These are phyloP conservation scores for rabbit (Oryctolagus cuniculus) DNA, from an alignment of 2,113 vertebrate genomes.

Conservation along the genomic window DNA sequence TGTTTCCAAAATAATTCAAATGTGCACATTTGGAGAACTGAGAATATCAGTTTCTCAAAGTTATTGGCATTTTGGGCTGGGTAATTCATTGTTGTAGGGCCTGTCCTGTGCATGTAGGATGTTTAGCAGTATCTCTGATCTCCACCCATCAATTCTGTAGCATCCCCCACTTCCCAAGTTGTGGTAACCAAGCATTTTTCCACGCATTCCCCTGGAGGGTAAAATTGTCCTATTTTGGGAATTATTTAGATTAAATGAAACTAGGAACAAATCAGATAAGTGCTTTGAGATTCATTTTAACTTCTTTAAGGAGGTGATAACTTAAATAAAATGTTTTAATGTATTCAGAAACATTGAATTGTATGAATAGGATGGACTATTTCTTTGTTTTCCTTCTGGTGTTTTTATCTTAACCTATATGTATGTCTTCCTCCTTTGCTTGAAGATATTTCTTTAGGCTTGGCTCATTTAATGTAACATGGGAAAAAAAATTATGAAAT, in stretches of 20 bases:
- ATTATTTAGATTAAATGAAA: neutral
- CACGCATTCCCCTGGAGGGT: neutral
- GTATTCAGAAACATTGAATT: neutral
- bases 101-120: neutral
- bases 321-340: neutral
- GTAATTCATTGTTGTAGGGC: neutral
- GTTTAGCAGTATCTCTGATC: neutral
- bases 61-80: neutral
- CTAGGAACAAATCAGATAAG: neutral
- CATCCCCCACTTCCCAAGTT: neutral
- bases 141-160: neutral
- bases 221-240: neutral
- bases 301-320: neutral
- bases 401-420: neutral
- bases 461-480: neutral
- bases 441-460: neutral
- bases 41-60: neutral
- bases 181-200: neutral
- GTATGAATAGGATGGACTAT: neutral
- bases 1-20: neutral
- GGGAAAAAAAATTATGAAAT: constrained; percentile 12
- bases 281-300: neutral
- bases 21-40: no score
- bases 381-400: neutral
- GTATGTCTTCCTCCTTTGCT: neutral